Conservation (phyloP, 37 sponge, comb jelly and placozoan genomes). For the Diacarnus erythraeanus region DNA sequence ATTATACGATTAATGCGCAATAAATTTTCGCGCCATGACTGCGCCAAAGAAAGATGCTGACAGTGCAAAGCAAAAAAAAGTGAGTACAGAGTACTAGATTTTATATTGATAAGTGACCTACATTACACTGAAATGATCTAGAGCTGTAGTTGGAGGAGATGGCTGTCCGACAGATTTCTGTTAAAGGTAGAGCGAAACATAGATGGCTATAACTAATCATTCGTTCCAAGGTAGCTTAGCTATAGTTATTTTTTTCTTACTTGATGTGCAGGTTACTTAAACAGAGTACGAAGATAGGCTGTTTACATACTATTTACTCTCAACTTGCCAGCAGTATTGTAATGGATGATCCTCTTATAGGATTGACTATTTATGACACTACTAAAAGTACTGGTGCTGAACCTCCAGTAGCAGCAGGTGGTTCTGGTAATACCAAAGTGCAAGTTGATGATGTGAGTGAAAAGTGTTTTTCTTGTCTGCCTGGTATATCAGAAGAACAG, state of each 20-base stretch:
- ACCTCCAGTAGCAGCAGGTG: background rate
- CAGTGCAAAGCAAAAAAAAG: background rate
- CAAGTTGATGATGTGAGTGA: constrained; percentile 16
- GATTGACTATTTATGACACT: constrained; percentile 38
- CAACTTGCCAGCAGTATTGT: too few species aligned
- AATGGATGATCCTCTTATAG: constrained; percentile 65
- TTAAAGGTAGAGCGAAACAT: background rate
- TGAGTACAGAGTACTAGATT: too few species aligned
- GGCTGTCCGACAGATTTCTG: too few species aligned
- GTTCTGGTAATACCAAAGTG: background rate
- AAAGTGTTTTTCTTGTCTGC: constrained; percentile 61
- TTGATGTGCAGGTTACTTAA: background rate
- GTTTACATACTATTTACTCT: too few species aligned
- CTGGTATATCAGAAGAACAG: constrained; percentile 32
- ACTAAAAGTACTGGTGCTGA: background rate
- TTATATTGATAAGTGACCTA: too few species aligned
- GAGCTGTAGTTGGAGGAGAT: too few species aligned
- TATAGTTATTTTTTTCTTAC: too few species aligned
- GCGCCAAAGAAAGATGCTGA: background rate
- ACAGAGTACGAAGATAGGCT: background rate
- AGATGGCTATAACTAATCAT: background rate
- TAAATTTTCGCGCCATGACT: too few species aligned
- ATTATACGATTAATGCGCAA: too few species aligned
- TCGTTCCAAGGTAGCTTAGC: too few species aligned
- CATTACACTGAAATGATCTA: too few species aligned